A percentile compares a stretch with the other conserved stretches of the same genome.
These are phyloP conservation scores for Nemurella pictetii DNA, from an alignment of 2,888 invertebrate species.

Conservation along the genomic window DNA sequence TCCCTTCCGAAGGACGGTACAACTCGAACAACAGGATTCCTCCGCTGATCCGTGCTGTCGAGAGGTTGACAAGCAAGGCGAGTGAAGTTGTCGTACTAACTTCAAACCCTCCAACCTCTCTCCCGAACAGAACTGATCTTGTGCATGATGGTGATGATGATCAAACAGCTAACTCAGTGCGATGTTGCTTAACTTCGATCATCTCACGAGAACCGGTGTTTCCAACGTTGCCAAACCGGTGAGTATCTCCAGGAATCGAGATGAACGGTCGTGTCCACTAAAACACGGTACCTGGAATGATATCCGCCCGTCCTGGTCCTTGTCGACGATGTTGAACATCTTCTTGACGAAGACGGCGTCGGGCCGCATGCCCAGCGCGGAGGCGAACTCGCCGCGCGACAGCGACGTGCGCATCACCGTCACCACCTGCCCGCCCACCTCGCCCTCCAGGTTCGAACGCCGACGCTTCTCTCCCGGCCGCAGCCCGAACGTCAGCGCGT, in stretches of 20 bases:
- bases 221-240: too few relatives aligned
- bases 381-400: constrained; percentile 91
- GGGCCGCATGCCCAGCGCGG: constrained; percentile 92
- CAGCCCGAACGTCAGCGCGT: constrained; percentile 88
- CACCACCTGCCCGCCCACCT: constrained; percentile 65
- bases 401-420: constrained; percentile 92
- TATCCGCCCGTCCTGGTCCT: constrained; percentile 89
- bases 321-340: constrained; percentile 97
- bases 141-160: too few relatives aligned
- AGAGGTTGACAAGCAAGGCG: too few relatives aligned
- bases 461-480: constrained; percentile 82
- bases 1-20: too few relatives aligned
- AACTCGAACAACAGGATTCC: too few relatives aligned
- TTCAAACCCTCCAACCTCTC: too few relatives aligned
- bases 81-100: too few relatives aligned
- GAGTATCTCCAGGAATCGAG: background rate
- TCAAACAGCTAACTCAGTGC: too few relatives aligned
- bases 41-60: too few relatives aligned
- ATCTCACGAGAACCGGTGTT: too few relatives aligned
- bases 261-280: background rate
- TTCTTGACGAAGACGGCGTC: constrained; percentile 94
- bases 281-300: constrained; percentile 75
- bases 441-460: constrained; percentile 69
- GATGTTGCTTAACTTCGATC: too few relatives aligned
- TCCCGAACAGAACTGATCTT: too few relatives aligned